Evolutionary conservation across 2,888 invertebrate genomes (phyloP).

Genomic region (Cephus spinipes): DNA sequence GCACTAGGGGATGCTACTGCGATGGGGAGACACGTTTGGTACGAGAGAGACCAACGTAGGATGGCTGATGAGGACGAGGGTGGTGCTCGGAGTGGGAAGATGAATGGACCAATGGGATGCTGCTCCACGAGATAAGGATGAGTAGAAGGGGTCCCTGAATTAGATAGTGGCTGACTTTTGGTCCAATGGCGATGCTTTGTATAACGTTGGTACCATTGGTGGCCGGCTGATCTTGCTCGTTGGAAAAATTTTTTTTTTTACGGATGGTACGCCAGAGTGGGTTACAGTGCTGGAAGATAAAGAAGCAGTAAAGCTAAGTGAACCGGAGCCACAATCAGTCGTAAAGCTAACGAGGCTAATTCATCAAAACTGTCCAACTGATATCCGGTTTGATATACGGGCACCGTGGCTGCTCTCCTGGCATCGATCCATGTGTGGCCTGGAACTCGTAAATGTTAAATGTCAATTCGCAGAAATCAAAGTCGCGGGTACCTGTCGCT

Average conservation of each 20-base stretch:
- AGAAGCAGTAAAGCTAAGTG: conserved; percentile 42
- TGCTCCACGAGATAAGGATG: conserved; percentile 41
- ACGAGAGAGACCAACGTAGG: conserved; percentile 29
- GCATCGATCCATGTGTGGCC: conserved; percentile 26
- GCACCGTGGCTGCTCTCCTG: conserved; percentile 11
- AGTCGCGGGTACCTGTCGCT: not conserved
- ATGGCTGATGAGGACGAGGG: conserved; percentile 28
- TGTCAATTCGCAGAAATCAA: conserved; percentile 18
- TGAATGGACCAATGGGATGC: conserved; percentile 51
- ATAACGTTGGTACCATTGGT: not conserved
- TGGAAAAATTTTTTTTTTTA: not conserved
- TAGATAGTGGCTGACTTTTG: conserved; percentile 39
- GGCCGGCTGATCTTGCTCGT: not conserved
- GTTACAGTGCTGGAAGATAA: conserved; percentile 23
- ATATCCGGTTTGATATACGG: conserved; percentile 45
- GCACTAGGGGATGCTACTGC: conserved; percentile 51
- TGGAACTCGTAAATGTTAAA: conserved; percentile 22
- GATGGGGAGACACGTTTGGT: conserved; percentile 28
- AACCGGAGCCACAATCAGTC: conserved; percentile 43
- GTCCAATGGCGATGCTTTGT: conserved; percentile 32
- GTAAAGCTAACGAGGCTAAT: conserved; percentile 53
- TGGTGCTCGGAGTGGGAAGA: conserved; percentile 49
- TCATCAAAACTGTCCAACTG: conserved; percentile 54
- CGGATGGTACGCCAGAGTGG: not conserved
- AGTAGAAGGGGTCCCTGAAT: conserved; percentile 26